A percentile compares a stretch with the other conserved stretches of the same genome.
These are phyloP conservation scores for Urocyon cinereoargenteus DNA, from an alignment of 2,797 vertebrate species.

Conservation along the genomic window DNA sequence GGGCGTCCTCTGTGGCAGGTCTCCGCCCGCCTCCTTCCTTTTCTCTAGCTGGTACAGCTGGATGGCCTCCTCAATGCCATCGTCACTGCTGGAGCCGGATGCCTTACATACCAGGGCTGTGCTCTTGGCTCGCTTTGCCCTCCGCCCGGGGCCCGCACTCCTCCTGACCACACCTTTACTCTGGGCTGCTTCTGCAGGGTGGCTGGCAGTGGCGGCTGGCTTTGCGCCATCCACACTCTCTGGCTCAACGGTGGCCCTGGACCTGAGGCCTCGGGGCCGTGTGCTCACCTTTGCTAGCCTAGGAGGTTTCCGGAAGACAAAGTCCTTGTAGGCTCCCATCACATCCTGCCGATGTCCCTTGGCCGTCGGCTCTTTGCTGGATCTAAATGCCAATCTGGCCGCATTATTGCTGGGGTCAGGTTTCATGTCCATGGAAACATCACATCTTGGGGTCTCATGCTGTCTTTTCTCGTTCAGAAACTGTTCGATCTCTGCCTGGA, in stretches of 20 bases:
- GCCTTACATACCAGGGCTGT: accelerated
- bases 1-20: constrained; percentile 26
- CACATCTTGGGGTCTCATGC: constrained; percentile 84
- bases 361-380: neutral
- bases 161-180: neutral
- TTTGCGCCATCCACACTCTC: neutral
- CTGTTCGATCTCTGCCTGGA: constrained; percentile 89
- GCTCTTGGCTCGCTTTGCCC: accelerated
- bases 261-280: constrained; percentile 66
- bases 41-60: constrained; percentile 95
- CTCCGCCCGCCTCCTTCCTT: constrained; percentile 82
- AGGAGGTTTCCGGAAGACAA: constrained; percentile 80
- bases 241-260: neutral
- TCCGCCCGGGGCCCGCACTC: neutral
- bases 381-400: constrained; percentile 18
- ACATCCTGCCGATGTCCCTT: neutral
- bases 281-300: neutral
- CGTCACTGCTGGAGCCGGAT: constrained; percentile 95
- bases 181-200: constrained; percentile 50
- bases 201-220: constrained; percentile 54
- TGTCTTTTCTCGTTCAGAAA: constrained; percentile 89
- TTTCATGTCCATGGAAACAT: neutral
- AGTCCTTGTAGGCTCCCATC: neutral
- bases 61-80: constrained; percentile 98
- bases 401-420: neutral